Evolutionary conservation across 2,113 vertebrate species (phyloP).

Genomic region (Chaetodon auriga): DNA sequence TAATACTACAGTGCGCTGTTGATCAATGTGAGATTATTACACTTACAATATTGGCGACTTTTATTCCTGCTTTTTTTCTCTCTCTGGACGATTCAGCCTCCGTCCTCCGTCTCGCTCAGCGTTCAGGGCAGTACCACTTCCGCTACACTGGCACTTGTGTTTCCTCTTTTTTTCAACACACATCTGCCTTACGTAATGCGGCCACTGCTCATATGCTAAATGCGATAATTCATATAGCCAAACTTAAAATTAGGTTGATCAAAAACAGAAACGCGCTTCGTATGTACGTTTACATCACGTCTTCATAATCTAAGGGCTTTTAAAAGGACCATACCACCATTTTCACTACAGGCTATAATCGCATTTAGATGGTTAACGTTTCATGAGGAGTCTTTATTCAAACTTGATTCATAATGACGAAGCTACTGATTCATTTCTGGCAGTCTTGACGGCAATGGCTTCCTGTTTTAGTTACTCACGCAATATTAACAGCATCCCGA

Average conservation of each 20-base stretch:
- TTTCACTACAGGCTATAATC: neutral
- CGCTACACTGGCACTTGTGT: conserved; percentile 83
- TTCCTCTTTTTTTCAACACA: conserved; percentile 77
- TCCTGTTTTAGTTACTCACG: neutral
- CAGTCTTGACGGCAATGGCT: neutral
- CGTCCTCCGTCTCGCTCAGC: conserved; percentile 84
- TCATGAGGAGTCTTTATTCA: neutral
- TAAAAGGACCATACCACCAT: neutral
- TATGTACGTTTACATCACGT: neutral
- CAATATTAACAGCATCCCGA: neutral
- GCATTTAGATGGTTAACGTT: neutral
- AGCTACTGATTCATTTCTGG: neutral
- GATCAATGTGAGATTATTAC: neutral
- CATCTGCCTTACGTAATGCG: conserved; percentile 78
- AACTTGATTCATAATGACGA: neutral
- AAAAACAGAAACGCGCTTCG: neutral
- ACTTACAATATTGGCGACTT: conserved; percentile 83
- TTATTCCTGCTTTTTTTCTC: conserved; percentile 73
- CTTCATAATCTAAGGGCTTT: neutral
- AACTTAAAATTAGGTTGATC: neutral
- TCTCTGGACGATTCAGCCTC: conserved; percentile 81
- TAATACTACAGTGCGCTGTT: neutral
- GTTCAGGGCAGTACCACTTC: conserved; percentile 88
- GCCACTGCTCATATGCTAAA: conserved; percentile 7
- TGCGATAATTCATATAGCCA: neutral